Base-by-base conservation (phyloP, 2,888 invertebrate species). In the Drosophila putrida region DNA sequence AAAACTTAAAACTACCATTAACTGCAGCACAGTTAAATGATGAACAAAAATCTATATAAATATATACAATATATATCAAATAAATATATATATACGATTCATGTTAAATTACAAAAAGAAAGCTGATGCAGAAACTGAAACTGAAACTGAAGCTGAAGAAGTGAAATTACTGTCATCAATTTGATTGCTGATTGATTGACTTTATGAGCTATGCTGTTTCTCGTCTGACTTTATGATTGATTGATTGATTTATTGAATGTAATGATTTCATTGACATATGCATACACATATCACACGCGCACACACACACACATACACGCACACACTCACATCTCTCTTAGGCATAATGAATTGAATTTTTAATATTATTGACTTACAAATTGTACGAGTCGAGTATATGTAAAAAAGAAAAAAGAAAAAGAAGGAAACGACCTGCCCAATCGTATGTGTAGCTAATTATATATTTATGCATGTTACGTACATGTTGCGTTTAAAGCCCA, bases 221-320 rank as follows among this genome's bases (percentile, higher is more conserved):
- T 66, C 57, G 55, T 57, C 78, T 65, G 62, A 71, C 70, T 69
- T 70, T 70, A 66, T 82, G 80, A 80, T 77, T 84, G 84, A 82
- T 84, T 76, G 75, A 80, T 82, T 80, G 72, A 78, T 67, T 78
- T 71, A 73, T 80, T 78, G 59, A 78, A 71, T 70, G 70, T 74
- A 76, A 75, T 76, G 61, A 68, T 64, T 79, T 67, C 63, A 71
- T 57, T 69, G 64, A 64, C 69, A 80, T 68, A 65, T 65, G 74
- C 82, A 81, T 78, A 73, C 35, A 53, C 9, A 57, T 41, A 41
- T 36, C 15, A 39, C 43, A 4, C 43, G 13, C 44, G 36, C 44
- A 8, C 54, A 33, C 20, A 11, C 20, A 31, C 33, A 33, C 25
- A 35, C 36, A 31, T 20, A 3, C 20, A 20, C 20, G 1, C 31